These are phyloP conservation scores for Spermophilus dauricus DNA, from an alignment of 2,113 vertebrate genomes.

Conservation along the genomic window DNA sequence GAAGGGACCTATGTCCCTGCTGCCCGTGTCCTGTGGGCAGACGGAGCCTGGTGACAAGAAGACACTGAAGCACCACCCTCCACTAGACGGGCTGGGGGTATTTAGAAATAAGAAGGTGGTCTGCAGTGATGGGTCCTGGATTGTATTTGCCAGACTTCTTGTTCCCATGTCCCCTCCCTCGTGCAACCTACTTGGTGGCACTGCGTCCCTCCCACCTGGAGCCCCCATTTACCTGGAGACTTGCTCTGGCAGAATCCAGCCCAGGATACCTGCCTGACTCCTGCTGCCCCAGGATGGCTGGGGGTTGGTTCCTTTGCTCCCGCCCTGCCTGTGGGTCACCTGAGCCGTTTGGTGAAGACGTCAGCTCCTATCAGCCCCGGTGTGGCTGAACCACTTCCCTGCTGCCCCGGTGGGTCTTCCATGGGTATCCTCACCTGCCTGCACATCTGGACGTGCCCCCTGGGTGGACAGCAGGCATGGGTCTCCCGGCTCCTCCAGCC, in stretches of 20 bases:
- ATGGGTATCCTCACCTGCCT: too few relatives aligned
- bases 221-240: neutral
- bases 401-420: neutral
- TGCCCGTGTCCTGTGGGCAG: neutral
- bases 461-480: neutral
- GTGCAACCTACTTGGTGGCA: too few relatives aligned
- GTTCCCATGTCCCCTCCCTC: neutral
- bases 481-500: neutral
- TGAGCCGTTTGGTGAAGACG: too few relatives aligned
- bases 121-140: neutral
- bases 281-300: neutral
- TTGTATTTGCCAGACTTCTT: neutral
- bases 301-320: neutral
- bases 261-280: too few relatives aligned
- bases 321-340: neutral
- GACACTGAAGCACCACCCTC: neutral
- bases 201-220: neutral
- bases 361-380: rapidly evolving
- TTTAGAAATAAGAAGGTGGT: neutral
- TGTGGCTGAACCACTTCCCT: too few relatives aligned
- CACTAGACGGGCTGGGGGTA: neutral
- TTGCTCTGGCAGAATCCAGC: rapidly evolving
- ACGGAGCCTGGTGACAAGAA: neutral
- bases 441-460: neutral
- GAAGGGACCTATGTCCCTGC: neutral